Evolutionary conservation across 2,113 vertebrate species (phyloP), one percentile per base, ranked within the genome.

Genomic region (Megaceryle torquata): DNA sequence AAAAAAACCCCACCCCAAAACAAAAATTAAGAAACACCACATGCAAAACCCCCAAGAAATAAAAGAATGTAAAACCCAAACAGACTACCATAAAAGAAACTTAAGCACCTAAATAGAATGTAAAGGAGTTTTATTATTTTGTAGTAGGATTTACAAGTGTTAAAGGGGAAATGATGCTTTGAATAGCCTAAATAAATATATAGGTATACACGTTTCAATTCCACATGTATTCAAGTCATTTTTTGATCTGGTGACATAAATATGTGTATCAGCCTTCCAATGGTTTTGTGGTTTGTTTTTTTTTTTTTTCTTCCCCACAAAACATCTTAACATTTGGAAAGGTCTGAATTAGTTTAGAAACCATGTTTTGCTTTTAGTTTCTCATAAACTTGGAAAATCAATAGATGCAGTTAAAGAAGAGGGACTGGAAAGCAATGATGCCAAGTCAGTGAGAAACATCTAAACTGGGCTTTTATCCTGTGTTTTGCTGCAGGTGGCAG

Each of bases 401-500:
- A 14, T 78, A 13, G 10, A 11, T 59, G 72, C 2, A 4, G 17
- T 2, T 78, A 29, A 61, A 44, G 44, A 93, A 46, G 51, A 53
- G 18, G 4, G 11, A 24, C 57, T 64, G 33, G 9, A 81, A 80
- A 63, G 2, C 3, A 70, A 6, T 31, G 2, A 60, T 53, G 33
- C 18, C 20, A 78, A 72, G 44, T 15, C 61, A 48, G 43, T n/a
- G 67, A 54, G 41, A 84, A 93, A 72, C 72, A 11, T 13, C 64
- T 86, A 57, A 57, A 33, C 44, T 53, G n/a, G 11, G 16, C 11
- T 71, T 90, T 76, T 92, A 64, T 82, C 31, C 61, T 56, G 14
- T 29, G 10, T 81, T 74, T 88, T 95, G 77, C 95, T 95, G 95
- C 83, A 95, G 95, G 85, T 97, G 95, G 92, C 95, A 97, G 95